A percentile compares a stretch with the other conserved stretches of the same genome.
Evolutionary conservation across 2,888 invertebrate genomes (phyloP).

Genomic region (Heliconius ismenius): DNA sequence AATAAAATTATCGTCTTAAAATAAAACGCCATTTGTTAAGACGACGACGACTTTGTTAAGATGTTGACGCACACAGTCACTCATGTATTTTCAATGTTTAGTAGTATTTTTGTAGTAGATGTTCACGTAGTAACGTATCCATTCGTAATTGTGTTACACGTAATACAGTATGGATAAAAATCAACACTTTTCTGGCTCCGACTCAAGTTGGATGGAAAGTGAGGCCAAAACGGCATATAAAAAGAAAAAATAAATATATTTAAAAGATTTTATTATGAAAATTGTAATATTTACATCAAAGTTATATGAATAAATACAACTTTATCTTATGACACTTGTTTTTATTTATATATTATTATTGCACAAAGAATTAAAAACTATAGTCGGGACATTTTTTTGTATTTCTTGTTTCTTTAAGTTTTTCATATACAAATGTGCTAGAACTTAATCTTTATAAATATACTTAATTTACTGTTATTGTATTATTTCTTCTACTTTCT

Average conservation of each 20-base stretch:
- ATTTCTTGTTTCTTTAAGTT: not conserved
- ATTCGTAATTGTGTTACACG: no score
- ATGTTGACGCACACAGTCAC: no score
- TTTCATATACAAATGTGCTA: not conserved
- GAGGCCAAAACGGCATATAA: not conserved
- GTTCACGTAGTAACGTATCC: no score
- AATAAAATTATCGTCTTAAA: no score
- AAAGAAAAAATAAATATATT: constrained; percentile 27
- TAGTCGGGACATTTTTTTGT: not conserved
- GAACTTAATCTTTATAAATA: no score
- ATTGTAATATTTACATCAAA: constrained; percentile 64
- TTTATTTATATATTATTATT: constrained; percentile 10
- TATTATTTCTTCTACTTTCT: not conserved
- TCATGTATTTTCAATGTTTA: no score
- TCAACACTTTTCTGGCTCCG: no score
- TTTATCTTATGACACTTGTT: constrained; percentile 42
- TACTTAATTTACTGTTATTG: not conserved
- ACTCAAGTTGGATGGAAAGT: no score
- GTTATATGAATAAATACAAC: constrained; percentile 59
- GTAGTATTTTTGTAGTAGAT: no score
- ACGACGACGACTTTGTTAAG: no score
- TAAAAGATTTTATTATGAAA: constrained; percentile 49
- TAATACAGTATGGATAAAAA: no score
- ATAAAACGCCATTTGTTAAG: no score
- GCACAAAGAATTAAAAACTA: constrained; percentile 9